phyloP scores from a whole-genome alignment of 1,140 invertebrate species.

The Caerostris extrusa region DNA sequence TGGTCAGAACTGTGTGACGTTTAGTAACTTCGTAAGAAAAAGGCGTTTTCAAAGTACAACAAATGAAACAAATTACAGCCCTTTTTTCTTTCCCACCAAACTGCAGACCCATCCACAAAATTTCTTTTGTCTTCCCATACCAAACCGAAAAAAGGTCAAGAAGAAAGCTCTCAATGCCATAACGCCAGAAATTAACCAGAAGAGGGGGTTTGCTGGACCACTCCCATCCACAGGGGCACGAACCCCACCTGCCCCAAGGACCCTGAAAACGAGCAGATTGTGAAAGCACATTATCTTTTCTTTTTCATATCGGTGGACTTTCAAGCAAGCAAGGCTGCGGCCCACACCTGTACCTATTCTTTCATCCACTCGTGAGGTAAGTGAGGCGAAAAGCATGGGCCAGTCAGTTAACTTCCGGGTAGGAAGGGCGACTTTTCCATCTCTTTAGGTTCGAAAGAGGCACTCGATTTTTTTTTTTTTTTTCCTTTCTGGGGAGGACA shows the following conservation, averaged over 20 bases:
- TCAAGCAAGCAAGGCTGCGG: neutral
- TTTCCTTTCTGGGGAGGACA: constrained; percentile 53
- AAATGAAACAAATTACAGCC: neutral
- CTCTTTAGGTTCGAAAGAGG: constrained; percentile 17
- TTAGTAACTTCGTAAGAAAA: too few species aligned
- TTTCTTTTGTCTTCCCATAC: neutral
- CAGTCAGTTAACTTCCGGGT: neutral
- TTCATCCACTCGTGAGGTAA: neutral
- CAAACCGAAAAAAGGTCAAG: constrained; percentile 10
- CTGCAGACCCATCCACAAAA: neutral
- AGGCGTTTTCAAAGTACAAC: too few species aligned
- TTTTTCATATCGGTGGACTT: neutral
- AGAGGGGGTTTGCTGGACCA: neutral
- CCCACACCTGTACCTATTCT: constrained; percentile 39
- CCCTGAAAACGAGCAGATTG: constrained; percentile 18
- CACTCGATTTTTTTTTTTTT: constrained; percentile 11
- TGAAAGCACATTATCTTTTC: constrained; percentile 11
- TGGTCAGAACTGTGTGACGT: too few species aligned
- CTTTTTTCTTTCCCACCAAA: neutral
- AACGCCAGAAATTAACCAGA: neutral
- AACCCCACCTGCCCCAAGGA: constrained; percentile 7
- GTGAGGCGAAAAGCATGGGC: constrained; percentile 36
- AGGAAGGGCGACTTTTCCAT: neutral
- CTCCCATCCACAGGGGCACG: neutral
- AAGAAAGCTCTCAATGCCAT: neutral